Evolutionary conservation across 2,113 vertebrate species (phyloP), one percentile per base, ranked within the genome.

Genomic region (Gobio gobio): DNA sequence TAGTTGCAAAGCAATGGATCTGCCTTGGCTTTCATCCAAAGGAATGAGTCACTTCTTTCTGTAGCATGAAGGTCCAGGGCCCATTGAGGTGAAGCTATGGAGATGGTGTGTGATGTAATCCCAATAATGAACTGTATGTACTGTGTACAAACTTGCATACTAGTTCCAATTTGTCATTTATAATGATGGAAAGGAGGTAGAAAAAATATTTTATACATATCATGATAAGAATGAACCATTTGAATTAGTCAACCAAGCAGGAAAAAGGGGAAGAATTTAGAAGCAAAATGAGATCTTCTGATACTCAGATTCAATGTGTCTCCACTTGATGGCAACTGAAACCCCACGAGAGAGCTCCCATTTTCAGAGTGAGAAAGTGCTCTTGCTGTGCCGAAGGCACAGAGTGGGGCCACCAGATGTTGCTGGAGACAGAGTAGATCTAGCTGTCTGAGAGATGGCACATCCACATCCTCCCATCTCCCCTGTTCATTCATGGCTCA

Each of bases 401-500:
- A n/a, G 7, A 56, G 51, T 29, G 33, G 56, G 68, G 86, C 83
- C 89, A 92, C 89, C 91, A 92, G 90, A 92, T 94, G 92, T 91
- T 90, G 89, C 86, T 87, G 79, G 86, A 78, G 70, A 89, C 82
- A 84, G 63, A 86, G 84, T 83, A 43, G 86, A 58, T 72, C 61
- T 26, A 86, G 40, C 86, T 86, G 87, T 88, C 73, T 90, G 86
- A 87, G 85, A 89, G 89, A 83, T 64, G 47, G 43, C 78, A 85
- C 89, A 86, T 89, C 78, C 88, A 63, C 36, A 45, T 79, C 77
- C 36, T 61, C 77, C 56, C 54, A 47, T 64, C 78, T 90, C 90
- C 88, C 90, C 87, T 85, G 90, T 90, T 93, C 91, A 92, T 93
- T 92, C 90, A 93, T 89, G 92, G 89, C 92, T 92, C 93, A 93